Evolutionary conservation across 1,140 invertebrate genomes (phyloP).

Genomic region (Brachionus angularis): DNA sequence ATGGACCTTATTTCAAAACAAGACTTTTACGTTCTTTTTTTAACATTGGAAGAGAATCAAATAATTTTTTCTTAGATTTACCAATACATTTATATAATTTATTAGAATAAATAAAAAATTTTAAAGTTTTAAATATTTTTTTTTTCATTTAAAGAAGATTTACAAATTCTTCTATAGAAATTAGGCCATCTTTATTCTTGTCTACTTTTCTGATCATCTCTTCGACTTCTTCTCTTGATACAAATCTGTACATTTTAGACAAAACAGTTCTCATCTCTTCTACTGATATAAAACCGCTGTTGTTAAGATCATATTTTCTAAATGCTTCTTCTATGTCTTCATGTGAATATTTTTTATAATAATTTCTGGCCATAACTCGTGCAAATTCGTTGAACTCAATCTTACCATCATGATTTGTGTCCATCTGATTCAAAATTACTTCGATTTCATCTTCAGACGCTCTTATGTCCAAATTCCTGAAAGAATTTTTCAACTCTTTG

Average conservation of each 20-base stretch:
- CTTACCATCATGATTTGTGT: constrained; percentile 30
- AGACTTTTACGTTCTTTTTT: constrained; percentile 17
- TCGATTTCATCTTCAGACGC: constrained; percentile 37
- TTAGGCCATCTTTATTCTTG: neutral
- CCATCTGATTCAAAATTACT: constrained; percentile 40
- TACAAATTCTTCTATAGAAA: constrained; percentile 32
- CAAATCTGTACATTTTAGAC: constrained; percentile 40
- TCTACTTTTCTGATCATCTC: constrained; percentile 18
- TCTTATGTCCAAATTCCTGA: constrained; percentile 25
- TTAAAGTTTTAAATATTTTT: neutral
- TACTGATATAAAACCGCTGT: constrained; percentile 26
- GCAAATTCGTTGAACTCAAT: constrained; percentile 30
- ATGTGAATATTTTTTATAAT: constrained; percentile 5
- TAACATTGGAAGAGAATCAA: constrained; percentile 20
- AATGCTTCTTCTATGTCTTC: constrained; percentile 17
- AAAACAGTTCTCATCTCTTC: constrained; percentile 38
- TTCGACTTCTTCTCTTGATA: constrained; percentile 8
- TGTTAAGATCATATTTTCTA: constrained; percentile 30
- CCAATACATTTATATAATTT: constrained; percentile 41
- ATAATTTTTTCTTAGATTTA: constrained; percentile 34
- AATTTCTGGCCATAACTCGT: constrained; percentile 31
- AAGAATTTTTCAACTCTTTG: constrained; percentile 17
- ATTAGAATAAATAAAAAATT: constrained; percentile 8
- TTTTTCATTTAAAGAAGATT: neutral
- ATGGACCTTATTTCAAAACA: constrained; percentile 40